Conservation (phyloP, 2,888 invertebrate species). For the Cephonodes hylas region DNA sequence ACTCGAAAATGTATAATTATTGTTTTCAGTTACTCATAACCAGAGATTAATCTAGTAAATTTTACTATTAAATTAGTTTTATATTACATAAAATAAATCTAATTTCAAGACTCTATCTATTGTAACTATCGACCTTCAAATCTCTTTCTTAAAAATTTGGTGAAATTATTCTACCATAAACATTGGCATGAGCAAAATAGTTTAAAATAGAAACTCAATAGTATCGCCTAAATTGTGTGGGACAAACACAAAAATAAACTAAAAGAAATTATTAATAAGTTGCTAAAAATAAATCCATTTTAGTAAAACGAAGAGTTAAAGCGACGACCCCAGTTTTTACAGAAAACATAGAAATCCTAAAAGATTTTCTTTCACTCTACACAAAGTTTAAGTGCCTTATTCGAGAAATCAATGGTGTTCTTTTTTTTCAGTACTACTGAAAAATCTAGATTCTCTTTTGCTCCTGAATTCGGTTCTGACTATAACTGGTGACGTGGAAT, state of each 20-base stretch:
- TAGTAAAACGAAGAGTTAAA: neutral
- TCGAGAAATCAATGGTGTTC: neutral
- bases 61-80: neutral
- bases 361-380: neutral
- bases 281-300: neutral
- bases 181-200: too few relatives aligned
- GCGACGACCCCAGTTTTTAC: neutral
- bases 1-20: neutral
- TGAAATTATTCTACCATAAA: too few relatives aligned
- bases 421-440: neutral
- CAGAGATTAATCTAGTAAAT: neutral
- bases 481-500: neutral
- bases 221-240: neutral
- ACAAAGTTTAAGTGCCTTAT: neutral
- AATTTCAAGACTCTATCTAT: neutral
- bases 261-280: neutral
- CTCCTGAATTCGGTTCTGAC: neutral
- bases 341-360: neutral
- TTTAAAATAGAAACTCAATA: neutral
- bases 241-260: neutral
- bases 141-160: too few relatives aligned
- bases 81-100: neutral
- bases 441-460: neutral
- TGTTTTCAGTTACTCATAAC: neutral
- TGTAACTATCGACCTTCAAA: too few relatives aligned